Evolutionary conservation across 2,888 invertebrate species (phyloP), one percentile per base, ranked within the genome.

Genomic region (Lycophotia porphyrea): DNA sequence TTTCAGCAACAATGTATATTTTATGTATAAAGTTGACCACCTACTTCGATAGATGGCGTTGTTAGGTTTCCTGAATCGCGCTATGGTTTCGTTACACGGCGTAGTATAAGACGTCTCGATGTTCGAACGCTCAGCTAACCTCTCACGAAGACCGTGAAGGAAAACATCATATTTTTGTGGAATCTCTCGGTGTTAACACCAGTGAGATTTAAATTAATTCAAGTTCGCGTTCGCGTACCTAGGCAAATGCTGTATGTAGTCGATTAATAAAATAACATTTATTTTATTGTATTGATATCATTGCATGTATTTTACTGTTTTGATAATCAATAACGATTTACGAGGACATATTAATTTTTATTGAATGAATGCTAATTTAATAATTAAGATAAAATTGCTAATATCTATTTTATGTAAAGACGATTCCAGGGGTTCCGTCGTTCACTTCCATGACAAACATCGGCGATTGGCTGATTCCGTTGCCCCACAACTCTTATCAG

Each of bases 51-150:
- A 76, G 65, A 47, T 65, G 44, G 66, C 31, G 44, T 77, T 75
- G 36, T 58, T 47, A 65, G 15, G 5, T 36, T 77, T 75, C 9
- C 44, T 65, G 52, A 58, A 77, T 77, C 78, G 55, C 55, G 77
- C 55, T 66, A 77, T 77, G 55, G 55, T 77, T 77, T 58, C 31
- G 36, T 77, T 65, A 36, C 44, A 47, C 15, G 21, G 21, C 58
- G 11, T 8, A 70, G 34, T 71, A 71, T 70, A 71, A 70, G 13
- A 34, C 1, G 34, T 44, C 2, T 21, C 8, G 13, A 34, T 21
- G 5, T 5, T n/a, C 1, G 5, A 5, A 0, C 0, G 0, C 0
- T 8, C 0, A 0, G 11, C 42, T 3, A 69, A 1, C 24, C 34
- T 34, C 70, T 71, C 42, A 44, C 34, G 34, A 34, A 34, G 8